A percentile compares a stretch with the other conserved stretches of the same genome.
These are phyloP conservation scores for Phragmatobia fuliginosa DNA, from an alignment of 2,888 invertebrate genomes.

Conservation along the genomic window DNA sequence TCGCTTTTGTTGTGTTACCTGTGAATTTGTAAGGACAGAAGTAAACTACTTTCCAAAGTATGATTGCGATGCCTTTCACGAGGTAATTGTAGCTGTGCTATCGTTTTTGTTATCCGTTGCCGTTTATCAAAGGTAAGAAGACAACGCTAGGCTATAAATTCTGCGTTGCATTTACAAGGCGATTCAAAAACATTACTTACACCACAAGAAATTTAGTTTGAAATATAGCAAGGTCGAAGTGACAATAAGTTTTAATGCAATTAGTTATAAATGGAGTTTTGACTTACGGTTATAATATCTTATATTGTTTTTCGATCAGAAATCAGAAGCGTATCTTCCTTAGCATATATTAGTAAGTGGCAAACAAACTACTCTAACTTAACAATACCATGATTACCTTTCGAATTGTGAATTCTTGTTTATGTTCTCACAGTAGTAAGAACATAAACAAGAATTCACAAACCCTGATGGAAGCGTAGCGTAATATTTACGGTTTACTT, in stretches of 20 bases:
- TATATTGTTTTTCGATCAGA: too few species aligned
- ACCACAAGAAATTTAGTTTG: neutral
- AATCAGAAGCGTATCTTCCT: too few species aligned
- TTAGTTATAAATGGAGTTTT: neutral
- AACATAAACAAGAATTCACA: too few species aligned
- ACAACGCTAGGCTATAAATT: conserved; percentile 37
- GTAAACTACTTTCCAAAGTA: conserved; percentile 77
- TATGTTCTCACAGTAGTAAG: too few species aligned
- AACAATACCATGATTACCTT: too few species aligned
- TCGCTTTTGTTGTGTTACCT: conserved; percentile 48
- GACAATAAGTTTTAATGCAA: neutral
- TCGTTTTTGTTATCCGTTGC: conserved; percentile 71
- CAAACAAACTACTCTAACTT: too few species aligned
- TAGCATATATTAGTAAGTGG: too few species aligned
- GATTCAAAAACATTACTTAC: conserved; percentile 1
- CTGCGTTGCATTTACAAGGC: conserved; percentile 31
- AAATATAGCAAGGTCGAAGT: neutral
- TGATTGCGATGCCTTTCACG: conserved; percentile 76
- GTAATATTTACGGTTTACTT: too few species aligned
- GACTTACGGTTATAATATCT: neutral
- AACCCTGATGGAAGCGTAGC: too few species aligned
- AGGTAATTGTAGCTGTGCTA: conserved; percentile 74
- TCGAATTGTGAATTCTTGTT: too few species aligned
- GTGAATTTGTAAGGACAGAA: conserved; percentile 73
- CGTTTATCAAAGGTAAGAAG: conserved; percentile 56